Conservation (phyloP, 2,113 vertebrate species). For the Thalassoma bifasciatum region DNA sequence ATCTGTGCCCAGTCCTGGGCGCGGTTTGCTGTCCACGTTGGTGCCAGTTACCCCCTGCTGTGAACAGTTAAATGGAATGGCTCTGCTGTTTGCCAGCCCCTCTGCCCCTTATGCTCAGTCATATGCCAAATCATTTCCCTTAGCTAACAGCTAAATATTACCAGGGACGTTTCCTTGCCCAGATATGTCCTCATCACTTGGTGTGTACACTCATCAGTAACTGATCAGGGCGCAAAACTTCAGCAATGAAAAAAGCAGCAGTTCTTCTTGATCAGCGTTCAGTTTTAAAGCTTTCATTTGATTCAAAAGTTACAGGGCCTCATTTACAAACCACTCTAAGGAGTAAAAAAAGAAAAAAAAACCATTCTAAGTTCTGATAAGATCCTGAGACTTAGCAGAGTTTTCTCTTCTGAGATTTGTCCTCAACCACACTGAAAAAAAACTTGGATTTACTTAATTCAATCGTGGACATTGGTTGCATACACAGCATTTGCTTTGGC, state of each 20-base stretch:
- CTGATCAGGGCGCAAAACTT: conserved; percentile 4
- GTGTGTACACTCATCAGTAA: neutral
- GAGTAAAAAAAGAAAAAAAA: too few relatives aligned
- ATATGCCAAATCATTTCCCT: conserved; percentile 42
- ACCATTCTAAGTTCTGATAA: too few relatives aligned
- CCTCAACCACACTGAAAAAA: too few relatives aligned
- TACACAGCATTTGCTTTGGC: too few relatives aligned
- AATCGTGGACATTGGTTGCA: too few relatives aligned
- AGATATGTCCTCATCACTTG: conserved; percentile 32
- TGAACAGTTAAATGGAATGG: conserved; percentile 68
- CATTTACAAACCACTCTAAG: too few relatives aligned
- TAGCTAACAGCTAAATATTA: conserved; percentile 46
- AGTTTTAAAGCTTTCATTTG: too few relatives aligned
- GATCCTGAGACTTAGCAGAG: too few relatives aligned
- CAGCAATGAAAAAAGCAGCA: neutral
- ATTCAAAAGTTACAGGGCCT: too few relatives aligned
- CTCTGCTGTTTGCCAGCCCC: conserved; percentile 40
- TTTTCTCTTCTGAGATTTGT: too few relatives aligned
- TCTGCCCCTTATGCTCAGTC: conserved; percentile 36
- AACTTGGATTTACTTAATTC: too few relatives aligned
- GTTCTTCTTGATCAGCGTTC: neutral
- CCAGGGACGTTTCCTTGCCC: conserved; percentile 8
- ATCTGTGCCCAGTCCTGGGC: conserved; percentile 37
- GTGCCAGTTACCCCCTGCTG: conserved; percentile 59
- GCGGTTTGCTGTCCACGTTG: conserved; percentile 47